These are phyloP conservation scores for Coregonus clupeaformis DNA, from an alignment of 2,113 vertebrate species.

Conservation along the genomic window DNA sequence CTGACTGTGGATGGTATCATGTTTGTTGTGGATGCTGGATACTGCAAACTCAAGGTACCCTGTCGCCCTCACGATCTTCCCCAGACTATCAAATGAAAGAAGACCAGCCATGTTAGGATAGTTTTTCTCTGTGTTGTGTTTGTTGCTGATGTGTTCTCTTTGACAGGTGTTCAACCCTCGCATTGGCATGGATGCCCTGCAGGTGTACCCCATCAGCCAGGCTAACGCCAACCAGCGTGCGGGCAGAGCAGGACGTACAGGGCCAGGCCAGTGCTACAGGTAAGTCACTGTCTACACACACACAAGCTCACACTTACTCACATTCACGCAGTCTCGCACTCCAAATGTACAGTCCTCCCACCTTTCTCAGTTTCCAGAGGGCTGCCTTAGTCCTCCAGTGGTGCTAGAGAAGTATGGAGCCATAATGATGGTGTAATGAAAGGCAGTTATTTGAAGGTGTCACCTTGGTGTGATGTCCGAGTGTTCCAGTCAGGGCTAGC, in stretches of 20 bases:
- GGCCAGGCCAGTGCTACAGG: constrained; percentile 99
- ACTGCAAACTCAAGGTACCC: constrained; percentile 94
- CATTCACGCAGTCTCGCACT: background rate
- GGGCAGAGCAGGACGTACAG: constrained; percentile 93
- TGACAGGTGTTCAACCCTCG: constrained; percentile 97
- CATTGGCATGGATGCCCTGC: constrained; percentile 97
- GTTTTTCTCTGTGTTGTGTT: background rate
- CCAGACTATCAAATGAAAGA: background rate
- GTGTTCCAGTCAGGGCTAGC: no score
- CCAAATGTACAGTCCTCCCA: background rate
- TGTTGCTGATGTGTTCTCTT: background rate
- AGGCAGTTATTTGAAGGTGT: no score
- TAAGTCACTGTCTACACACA: constrained; percentile 49
- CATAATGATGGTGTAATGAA: no score
- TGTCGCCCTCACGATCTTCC: background rate
- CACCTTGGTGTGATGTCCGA: no score
- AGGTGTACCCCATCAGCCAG: constrained; percentile 98
- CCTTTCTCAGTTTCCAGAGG: background rate
- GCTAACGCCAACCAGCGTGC: constrained; percentile 97
- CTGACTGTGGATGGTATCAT: constrained; percentile 98
- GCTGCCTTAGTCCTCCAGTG: background rate
- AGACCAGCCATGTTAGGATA: background rate
- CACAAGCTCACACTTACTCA: background rate
- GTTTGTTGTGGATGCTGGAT: constrained; percentile 97
- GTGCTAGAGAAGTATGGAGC: background rate